Evolutionary conservation across 2,888 invertebrate species (phyloP).

Genomic region (Drosophila niveifrons): DNA sequence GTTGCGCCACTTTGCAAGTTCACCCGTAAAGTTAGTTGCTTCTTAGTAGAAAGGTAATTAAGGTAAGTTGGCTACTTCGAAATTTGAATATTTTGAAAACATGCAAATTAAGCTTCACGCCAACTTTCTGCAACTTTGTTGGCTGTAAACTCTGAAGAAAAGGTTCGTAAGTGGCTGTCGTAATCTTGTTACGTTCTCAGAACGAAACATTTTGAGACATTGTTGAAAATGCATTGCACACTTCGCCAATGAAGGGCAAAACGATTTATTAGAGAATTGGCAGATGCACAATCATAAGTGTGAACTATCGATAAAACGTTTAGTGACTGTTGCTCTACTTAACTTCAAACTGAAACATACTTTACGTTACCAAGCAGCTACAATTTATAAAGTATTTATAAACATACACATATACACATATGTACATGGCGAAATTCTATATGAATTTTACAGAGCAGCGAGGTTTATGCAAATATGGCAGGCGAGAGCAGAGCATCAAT

Average conservation of each 20-base stretch:
- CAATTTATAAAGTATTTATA: constrained; percentile 4
- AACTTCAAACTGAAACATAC: not conserved
- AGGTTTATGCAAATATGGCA: constrained; percentile 11
- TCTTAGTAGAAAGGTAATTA: not conserved
- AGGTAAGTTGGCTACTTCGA: not conserved
- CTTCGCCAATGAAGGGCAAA: not conserved
- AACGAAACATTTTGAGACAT: not conserved
- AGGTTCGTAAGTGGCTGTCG: not conserved
- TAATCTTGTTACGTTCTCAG: not conserved
- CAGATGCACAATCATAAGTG: not conserved
- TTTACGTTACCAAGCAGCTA: not conserved
- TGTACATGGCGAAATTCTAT: not conserved
- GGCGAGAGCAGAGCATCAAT: constrained; percentile 11
- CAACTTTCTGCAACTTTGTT: constrained; percentile 1
- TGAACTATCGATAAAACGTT: not conserved
- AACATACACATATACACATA: too few species aligned
- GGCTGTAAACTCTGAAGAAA: not conserved
- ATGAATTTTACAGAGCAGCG: not conserved
- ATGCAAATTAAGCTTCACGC: constrained; percentile 16
- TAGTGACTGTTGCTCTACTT: not conserved
- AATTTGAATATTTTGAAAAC: not conserved
- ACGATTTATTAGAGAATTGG: not conserved
- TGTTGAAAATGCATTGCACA: not conserved
- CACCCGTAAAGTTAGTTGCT: not conserved
- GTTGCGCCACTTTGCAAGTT: not conserved